Evolutionary conservation across 2,888 invertebrate species (phyloP).

Genomic region (Ypsolopha sequella): DNA sequence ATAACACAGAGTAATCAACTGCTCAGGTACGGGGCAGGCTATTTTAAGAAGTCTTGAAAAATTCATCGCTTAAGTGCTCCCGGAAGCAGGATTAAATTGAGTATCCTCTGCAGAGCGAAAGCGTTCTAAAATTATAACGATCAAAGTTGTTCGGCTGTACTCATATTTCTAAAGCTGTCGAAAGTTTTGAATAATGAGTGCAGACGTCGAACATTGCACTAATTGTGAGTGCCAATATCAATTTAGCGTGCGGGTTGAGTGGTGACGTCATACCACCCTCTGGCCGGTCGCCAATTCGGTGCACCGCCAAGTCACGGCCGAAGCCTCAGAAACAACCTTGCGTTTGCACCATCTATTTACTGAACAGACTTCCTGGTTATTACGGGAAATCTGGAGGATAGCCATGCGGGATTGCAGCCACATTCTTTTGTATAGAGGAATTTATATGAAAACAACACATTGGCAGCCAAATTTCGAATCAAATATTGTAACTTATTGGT

Average conservation of each 20-base stretch:
- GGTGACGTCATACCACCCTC: slow-evolving; percentile 33
- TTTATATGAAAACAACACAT: too few species aligned
- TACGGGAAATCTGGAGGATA: slow-evolving; percentile 4
- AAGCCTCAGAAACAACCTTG: slow-evolving; percentile 27
- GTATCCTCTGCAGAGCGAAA: too few species aligned
- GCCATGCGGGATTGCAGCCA: neutral
- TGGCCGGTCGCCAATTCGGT: slow-evolving; percentile 35
- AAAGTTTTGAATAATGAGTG: slow-evolving; percentile 3
- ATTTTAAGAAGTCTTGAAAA: too few species aligned
- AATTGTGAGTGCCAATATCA: slow-evolving; percentile 48
- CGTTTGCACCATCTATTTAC: slow-evolving; percentile 20
- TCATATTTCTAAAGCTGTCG: slow-evolving; percentile 1
- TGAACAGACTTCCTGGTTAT: slow-evolving; percentile 4
- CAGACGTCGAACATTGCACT: neutral
- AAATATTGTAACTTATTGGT: too few species aligned
- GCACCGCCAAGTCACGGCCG: slow-evolving; percentile 34
- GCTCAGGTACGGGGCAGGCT: neutral
- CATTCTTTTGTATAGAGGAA: too few species aligned
- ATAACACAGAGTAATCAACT: neutral
- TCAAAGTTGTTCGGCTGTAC: neutral
- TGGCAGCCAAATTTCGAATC: too few species aligned
- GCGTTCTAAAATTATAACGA: neutral
- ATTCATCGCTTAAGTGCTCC: neutral
- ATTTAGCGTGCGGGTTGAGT: slow-evolving; percentile 37
- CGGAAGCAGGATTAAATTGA: neutral